These are phyloP conservation scores for Papio anubis DNA, from an alignment of 2,113 vertebrate species.

Conservation along the genomic window DNA sequence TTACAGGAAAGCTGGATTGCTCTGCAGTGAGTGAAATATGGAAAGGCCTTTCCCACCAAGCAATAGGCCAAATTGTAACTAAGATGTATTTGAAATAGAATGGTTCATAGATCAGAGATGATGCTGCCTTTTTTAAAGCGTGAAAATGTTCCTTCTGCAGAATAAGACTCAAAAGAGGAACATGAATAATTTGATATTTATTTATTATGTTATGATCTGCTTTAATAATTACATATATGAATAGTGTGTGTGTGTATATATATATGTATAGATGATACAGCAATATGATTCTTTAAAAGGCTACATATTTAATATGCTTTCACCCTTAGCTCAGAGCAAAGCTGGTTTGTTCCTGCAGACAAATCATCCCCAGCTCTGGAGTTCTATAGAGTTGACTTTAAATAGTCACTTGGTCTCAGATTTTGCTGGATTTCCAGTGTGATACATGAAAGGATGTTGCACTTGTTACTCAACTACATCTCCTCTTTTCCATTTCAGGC, in stretches of 20 bases:
- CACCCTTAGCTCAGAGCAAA: background rate
- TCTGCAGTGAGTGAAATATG: constrained; percentile 21
- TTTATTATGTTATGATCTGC: background rate
- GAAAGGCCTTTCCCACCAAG: constrained; percentile 34
- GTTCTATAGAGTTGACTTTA: background rate
- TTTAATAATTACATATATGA: background rate
- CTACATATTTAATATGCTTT: background rate
- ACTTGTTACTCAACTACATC: background rate
- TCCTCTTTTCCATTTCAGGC: background rate
- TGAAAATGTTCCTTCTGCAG: constrained; percentile 27
- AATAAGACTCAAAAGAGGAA: background rate
- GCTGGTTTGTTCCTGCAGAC: background rate
- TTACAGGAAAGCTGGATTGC: constrained; percentile 51
- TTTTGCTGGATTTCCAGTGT: background rate
- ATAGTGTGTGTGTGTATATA: background rate
- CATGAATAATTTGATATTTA: background rate
- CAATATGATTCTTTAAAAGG: background rate
- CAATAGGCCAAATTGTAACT: constrained; percentile 28
- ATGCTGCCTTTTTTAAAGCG: background rate
- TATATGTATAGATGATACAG: background rate
- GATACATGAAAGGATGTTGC: background rate
- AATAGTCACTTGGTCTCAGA: background rate
- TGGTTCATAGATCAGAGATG: constrained; percentile 39
- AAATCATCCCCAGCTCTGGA: background rate
- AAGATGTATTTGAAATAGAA: constrained; percentile 50